Evolutionary conservation across 2,888 invertebrate species (phyloP).

Genomic region (Danaus chrysippus): DNA sequence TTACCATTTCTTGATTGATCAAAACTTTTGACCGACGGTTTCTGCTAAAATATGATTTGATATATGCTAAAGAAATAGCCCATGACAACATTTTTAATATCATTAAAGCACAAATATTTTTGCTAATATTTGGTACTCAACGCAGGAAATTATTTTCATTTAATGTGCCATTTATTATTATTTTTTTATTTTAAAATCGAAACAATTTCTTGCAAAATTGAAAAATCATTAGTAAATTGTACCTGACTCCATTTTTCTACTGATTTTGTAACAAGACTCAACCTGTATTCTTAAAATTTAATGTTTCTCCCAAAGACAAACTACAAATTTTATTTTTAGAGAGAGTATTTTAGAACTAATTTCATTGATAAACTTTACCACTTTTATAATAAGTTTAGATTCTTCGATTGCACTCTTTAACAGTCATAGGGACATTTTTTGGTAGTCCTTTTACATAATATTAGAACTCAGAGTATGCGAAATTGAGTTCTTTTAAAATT

Average conservation of each 20-base stretch:
- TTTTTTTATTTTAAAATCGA: background rate
- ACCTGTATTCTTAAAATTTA: constrained; percentile 20
- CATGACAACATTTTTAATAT: too few relatives aligned
- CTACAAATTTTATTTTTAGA: constrained; percentile 2
- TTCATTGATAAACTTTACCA: background rate
- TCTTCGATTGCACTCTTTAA: too few relatives aligned
- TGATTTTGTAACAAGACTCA: constrained; percentile 23
- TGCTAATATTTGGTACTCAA: too few relatives aligned
- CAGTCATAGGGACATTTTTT: too few relatives aligned
- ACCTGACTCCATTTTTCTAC: constrained; percentile 43
- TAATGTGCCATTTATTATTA: background rate
- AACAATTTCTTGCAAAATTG: constrained; percentile 12
- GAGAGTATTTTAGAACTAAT: background rate
- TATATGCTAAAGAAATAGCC: too few relatives aligned
- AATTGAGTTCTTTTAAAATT: constrained; percentile 1
- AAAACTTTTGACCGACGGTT: too few relatives aligned
- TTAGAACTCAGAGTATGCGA: background rate
- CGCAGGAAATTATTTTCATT: too few relatives aligned
- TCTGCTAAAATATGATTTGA: too few relatives aligned
- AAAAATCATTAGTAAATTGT: constrained; percentile 40
- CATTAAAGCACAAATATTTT: too few relatives aligned
- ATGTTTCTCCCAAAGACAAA: constrained; percentile 34
- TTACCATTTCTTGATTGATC: too few relatives aligned
- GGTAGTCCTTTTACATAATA: constrained; percentile 10
- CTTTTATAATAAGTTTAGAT: background rate